Evolutionary conservation across 2,888 invertebrate genomes (phyloP).

Genomic region (Syrista parreyssii): DNA sequence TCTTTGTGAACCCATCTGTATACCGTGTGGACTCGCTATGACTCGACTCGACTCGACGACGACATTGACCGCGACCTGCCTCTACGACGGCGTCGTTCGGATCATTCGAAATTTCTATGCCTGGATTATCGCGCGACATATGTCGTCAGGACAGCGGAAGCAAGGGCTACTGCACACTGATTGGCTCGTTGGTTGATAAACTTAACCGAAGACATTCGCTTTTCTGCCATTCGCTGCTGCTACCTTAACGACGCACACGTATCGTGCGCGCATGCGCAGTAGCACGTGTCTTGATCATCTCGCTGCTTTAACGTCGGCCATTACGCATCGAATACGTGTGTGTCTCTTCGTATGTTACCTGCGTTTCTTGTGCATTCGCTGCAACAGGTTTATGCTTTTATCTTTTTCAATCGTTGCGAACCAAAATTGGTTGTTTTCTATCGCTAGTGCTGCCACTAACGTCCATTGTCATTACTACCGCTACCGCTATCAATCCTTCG

Average conservation of each 20-base stretch:
- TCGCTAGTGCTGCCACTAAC: neutral
- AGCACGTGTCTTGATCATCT: neutral
- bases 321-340: neutral
- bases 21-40: neutral
- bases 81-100: conserved; percentile 27
- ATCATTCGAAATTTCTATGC: conserved; percentile 17
- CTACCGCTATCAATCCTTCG: neutral
- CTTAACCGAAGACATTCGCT: conserved; percentile 60
- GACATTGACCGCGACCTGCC: neutral
- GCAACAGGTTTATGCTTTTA: neutral
- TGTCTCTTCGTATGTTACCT: neutral
- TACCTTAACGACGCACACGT: neutral
- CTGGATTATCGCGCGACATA: neutral
- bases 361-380: neutral
- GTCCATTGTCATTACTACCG: neutral
- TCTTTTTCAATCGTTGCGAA: neutral
- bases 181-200: conserved; percentile 64
- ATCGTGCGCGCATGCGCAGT: neutral
- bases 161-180: conserved; percentile 61
- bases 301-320: neutral
- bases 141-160: conserved; percentile 52
- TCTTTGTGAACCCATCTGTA: neutral
- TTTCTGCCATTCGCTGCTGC: conserved; percentile 47
- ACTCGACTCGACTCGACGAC: neutral
- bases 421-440: neutral